Base-by-base conservation (phyloP, 2,888 invertebrate genomes). In the Sinotaia quadrata region DNA sequence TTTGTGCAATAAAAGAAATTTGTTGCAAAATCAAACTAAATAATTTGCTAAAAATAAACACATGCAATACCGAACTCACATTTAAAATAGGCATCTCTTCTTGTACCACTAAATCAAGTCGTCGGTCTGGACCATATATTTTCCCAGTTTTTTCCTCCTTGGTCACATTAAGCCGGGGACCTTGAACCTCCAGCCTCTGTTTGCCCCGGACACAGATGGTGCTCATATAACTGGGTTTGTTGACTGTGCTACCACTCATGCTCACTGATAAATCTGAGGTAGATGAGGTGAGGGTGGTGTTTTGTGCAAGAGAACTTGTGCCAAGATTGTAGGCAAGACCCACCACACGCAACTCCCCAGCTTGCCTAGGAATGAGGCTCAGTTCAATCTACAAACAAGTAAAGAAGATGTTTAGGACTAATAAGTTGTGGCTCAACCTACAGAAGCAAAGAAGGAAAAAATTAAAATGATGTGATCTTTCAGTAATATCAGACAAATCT, bases 41-140 rank as follows among this genome's bases (percentile, higher is more conserved):
- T 10, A 41, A 41, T 12, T 41, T 15, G 41, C 10, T 12, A 41
- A 41, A 41, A 10, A 41, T 12, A 41, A 12, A 10, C 18, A 41
- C 10, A 41, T 10, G 18, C 41, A 41, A 41, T 41, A 18, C 18
- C 10, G 18, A 3, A 65, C 63, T 67, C 88, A 94, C 94, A 91
- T 94, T 93, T 81, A 97, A 89, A 81, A 93, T 93, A 0, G 97
- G 95, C 73, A 95, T 93, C 75, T 93, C 91, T 18, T 94, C 93
- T 56, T 94, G 92, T 61, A 97, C 91, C 74, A 91, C 91, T 67
- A 96, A 92, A 76, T 92, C 86, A 63, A 97, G 90, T 74, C 94
- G 91, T 77, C 92, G 91, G 85, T 94, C 94, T 21, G 89, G 88
- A 10, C 90, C 91, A 76, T 91, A 91, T 69, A 90, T 80, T 68